Evolutionary conservation across 2,113 vertebrate genomes (phyloP).

Genomic region (Lophotis ruficrista): DNA sequence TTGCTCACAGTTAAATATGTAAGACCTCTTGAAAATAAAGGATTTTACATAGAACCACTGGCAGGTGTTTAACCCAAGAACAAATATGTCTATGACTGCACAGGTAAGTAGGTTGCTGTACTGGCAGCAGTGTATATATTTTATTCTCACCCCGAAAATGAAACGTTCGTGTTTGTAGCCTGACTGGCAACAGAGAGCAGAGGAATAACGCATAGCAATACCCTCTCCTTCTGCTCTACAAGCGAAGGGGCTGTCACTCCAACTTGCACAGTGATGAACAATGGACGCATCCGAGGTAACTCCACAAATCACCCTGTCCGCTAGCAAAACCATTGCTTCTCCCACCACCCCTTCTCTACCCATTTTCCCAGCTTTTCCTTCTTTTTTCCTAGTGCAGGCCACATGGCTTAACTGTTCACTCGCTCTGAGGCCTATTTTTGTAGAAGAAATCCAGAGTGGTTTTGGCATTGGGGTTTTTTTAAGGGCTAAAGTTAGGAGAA

Average conservation of each 20-base stretch:
- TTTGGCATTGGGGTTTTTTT: background rate
- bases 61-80: background rate
- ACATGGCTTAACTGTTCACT: background rate
- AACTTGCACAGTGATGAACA: background rate
- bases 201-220: accelerated
- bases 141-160: background rate
- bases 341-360: background rate
- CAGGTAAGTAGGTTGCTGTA: background rate
- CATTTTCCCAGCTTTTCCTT: background rate
- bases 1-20: background rate
- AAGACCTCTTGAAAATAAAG: background rate
- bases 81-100: background rate
- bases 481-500: background rate
- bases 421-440: background rate
- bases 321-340: background rate
- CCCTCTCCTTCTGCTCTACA: background rate
- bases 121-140: background rate
- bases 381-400: background rate
- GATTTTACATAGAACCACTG: background rate
- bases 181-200: background rate
- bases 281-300: accelerated
- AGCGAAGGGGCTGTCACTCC: background rate
- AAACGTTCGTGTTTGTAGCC: background rate
- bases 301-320: background rate
- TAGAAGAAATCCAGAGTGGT: background rate